Conservation (phyloP, 2,888 invertebrate species). For the Tyria jacobaeae region DNA sequence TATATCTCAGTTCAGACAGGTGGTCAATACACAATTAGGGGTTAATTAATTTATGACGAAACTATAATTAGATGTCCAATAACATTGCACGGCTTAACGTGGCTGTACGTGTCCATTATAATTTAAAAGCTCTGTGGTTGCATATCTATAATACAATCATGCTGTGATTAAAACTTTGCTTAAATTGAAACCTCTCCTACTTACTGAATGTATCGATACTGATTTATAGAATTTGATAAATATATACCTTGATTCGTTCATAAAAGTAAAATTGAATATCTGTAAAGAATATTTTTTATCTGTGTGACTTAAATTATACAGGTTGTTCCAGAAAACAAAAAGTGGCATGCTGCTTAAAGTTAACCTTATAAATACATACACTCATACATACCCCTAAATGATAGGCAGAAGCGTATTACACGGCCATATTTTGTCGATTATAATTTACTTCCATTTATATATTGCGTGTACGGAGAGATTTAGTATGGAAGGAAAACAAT, state of each 20-base stretch:
- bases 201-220: background rate
- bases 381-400: too few species aligned
- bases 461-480: too few species aligned
- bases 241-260: background rate
- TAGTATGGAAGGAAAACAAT: too few species aligned
- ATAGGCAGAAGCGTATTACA: too few species aligned
- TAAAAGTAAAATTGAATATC: too few species aligned
- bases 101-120: slow-evolving; percentile 55
- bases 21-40: slow-evolving; percentile 70
- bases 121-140: slow-evolving; percentile 55
- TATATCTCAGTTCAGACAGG: slow-evolving; percentile 54
- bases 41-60: slow-evolving; percentile 80
- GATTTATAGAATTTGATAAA: background rate
- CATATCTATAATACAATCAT: slow-evolving; percentile 20
- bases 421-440: too few species aligned
- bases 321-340: background rate
- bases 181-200: background rate
- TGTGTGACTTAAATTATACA: background rate
- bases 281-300: too few species aligned
- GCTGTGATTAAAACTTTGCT: background rate
- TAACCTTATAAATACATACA: too few species aligned
- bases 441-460: too few species aligned
- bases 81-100: slow-evolving; percentile 62
- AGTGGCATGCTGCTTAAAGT: background rate
- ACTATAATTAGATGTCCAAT: slow-evolving; percentile 73